Base-by-base conservation (phyloP, 2,888 invertebrate genomes). In the Leptopilina myrica region DNA sequence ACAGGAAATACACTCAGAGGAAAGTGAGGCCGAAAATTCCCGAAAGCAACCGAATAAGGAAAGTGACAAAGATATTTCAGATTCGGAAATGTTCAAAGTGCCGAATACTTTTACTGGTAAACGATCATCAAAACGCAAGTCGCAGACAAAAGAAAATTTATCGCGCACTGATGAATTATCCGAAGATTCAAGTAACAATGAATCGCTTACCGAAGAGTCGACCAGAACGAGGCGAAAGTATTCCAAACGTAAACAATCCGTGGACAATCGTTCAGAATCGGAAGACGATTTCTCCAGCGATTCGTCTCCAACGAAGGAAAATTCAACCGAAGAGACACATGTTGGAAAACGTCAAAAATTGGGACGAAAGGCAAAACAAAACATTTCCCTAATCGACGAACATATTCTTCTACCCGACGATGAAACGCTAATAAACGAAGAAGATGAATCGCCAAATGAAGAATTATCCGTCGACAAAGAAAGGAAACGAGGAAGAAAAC, bases 31-130 rank as follows among this genome's bases (percentile, higher is more conserved):
- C 0, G 33, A 33, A 33, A 33, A 73, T 56, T 73, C 73, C 5
- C 53, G n/a, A 69, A 49, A 49, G 11, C 49, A 49, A 11, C 11
- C 49, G 0, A 11, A 49, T 9, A 73, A 56, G 33, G 53, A 14
- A 73, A 53, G 9, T 56, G 69, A 73, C 46, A 26, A 67, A 78
- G 59, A 77, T 14, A 56, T 33, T 33, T 33, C n/a, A 11, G 33
- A 73, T 73, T 75, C 78, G 8, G 88, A 89, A 15, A 84, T 83
- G 1, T 89, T 89, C 56, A 90, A 90, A 80, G 65, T 89, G 73
- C 90, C 90, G 0, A 86, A 89, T 76, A 86, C 85, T 46, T 81
- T 79, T 8, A 81, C 83, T 5, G 88, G 86, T 65, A 89, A 87
- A 78, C 82, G 88, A 7, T 79, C 62, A 0, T 79, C 84, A 0